Evolutionary conservation across 2,888 invertebrate species (phyloP).

Genomic region (Cryptus viduatorius): DNA sequence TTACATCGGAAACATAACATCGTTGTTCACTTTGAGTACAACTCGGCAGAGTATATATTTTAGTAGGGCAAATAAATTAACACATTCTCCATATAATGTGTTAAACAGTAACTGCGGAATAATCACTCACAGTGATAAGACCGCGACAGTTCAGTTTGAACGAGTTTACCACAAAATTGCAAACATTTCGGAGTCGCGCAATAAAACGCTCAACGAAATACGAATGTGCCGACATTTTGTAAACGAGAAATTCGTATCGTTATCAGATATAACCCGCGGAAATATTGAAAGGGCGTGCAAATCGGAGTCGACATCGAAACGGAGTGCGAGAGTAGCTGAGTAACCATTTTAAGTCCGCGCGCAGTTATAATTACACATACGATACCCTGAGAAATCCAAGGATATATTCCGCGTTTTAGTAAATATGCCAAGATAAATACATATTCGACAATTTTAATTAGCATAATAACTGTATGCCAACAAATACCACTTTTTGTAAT

Average conservation of each 20-base stretch:
- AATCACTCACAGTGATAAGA: background rate
- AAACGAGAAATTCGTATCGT: background rate
- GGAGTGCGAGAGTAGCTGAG: background rate
- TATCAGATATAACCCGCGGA: slow-evolving; percentile 36
- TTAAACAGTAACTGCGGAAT: background rate
- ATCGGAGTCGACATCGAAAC: slow-evolving; percentile 3
- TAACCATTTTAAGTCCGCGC: no score
- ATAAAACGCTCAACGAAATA: background rate
- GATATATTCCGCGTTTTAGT: background rate
- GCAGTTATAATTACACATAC: no score
- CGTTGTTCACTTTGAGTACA: slow-evolving; percentile 4
- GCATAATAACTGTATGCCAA: no score
- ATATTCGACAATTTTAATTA: slow-evolving; percentile 70
- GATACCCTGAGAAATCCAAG: no score
- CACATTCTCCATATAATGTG: background rate
- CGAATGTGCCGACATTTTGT: slow-evolving; percentile 17
- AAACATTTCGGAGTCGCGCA: background rate
- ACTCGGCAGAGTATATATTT: background rate
- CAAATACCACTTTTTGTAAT: no score
- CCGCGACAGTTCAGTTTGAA: background rate
- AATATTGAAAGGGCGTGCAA: slow-evolving; percentile 37
- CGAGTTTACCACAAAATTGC: background rate
- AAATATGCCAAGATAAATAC: slow-evolving; percentile 62
- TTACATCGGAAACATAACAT: background rate
- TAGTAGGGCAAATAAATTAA: slow-evolving; percentile 24